Evolutionary conservation across 2,797 vertebrate species (phyloP), one percentile per base, ranked within the genome.

Genomic region (Tarsius wallacei): DNA sequence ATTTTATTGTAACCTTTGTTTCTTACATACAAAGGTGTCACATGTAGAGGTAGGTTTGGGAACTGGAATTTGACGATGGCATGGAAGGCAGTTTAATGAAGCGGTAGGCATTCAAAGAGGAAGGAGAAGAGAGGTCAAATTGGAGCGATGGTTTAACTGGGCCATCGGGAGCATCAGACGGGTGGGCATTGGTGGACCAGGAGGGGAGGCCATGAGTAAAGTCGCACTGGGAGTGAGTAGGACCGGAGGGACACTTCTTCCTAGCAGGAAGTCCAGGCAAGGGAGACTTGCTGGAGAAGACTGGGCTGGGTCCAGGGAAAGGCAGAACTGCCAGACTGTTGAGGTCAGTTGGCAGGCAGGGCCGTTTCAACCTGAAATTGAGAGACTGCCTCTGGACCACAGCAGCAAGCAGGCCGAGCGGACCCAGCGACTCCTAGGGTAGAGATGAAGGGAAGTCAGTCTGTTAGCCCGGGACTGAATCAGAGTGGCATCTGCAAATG

Each of bases 341-440:
- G 93, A 87, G 91, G 87, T 88, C 94, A 71, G 66, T 55, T 76
- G 91, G 94, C 81, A 80, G 31, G 28, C 6, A 4, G 70, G 63
- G 42, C 57, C 33, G 31, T 80, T 96, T 80, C 85, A 80, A 36
- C n/a, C 81, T 0, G 2, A 93, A 28, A 73, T 31, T 28, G 89
- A 85, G 87, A 89, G 64, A 15, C 47, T 10, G 59, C 73, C 33
- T 76, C 15, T 19, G 42, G 51, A 88, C 6, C 12, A 12, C 12
- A 12, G 51, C 2, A 49, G 74, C 73, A 7, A 26, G 64, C 61
- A 64, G 22, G 49, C 68, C n/a, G 1, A 2, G 47, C 42, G 42
- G 63, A 81, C 55, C 14, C 33, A 42, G 42, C 59, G 55, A 71
- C 36, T 17, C 31, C 76, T 5, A 9, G 80, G 14, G 9, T 21